Base-by-base conservation (phyloP, 2,888 invertebrate genomes). In the Pyrochroa serraticornis region DNA sequence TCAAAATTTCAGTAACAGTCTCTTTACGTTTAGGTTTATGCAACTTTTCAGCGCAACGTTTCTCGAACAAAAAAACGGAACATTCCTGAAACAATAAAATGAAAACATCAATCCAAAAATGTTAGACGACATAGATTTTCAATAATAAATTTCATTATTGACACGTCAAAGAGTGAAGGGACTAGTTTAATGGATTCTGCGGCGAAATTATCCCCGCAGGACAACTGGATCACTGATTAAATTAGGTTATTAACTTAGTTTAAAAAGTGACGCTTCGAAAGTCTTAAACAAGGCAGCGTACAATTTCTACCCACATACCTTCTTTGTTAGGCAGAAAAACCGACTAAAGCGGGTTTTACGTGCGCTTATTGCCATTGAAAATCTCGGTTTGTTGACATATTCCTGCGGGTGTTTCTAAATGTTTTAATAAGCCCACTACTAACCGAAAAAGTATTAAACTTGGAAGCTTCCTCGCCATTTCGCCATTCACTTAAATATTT, bases 51-150 rank as follows among this genome's bases (percentile, higher is more conserved):
- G 93, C 95, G 52, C 90, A 87, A 64, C 92, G 88, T 78, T 97
- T 97, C 80, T 97, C 96, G 78, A 96, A 95, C 53, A 95, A 84
- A 81, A 96, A 96, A 63, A 97, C 89, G 0, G 96, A 95, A 62
- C 92, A 93, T 80, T 94, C 95, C 96, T 96, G 84, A 6, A 81
- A 79, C 62, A 66, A 64, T 8, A 7, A 5, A 33, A 45, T 6
- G n/a, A 6, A 41, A 41, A 39, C 5, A 5, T 12, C 12, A 5
- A 22, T 32, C 22, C 22, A 22, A 22, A 22, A 22, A 35, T 44
- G 34, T 31, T 32, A 13, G 6, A 31, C 30, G 14, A n/a, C 9
- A 12, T 12, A 10, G 43, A 36, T 51, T 52, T 31, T 52, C 34
- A 33, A 5, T 55, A 37, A 49, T 49, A 22, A 49, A 55, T 43